phyloP scores from a whole-genome alignment of 2,888 invertebrate species.

The Scaptodrosophila latifasciaeformis region DNA sequence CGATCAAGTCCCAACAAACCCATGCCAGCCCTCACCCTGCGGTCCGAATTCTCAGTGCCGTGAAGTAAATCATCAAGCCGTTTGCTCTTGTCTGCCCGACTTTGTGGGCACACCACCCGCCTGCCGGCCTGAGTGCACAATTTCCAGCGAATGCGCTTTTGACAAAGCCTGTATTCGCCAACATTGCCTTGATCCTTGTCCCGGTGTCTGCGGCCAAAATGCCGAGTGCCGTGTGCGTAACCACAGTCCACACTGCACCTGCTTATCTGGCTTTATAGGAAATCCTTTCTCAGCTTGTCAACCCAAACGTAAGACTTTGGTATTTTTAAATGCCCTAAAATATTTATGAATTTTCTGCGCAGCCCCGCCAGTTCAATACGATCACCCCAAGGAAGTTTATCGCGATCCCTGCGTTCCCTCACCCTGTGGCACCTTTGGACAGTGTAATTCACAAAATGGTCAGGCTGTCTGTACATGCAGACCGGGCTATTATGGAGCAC shows the following conservation, averaged over 20 bases:
- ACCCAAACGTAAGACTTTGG: conserved; percentile 74
- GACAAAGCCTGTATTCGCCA: conserved; percentile 81
- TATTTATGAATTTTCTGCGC: conserved; percentile 74
- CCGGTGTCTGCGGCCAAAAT: conserved; percentile 85
- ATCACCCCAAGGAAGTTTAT: conserved; percentile 50
- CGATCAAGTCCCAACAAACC: conserved; percentile 73
- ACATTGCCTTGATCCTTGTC: conserved; percentile 83
- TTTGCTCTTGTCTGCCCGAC: conserved; percentile 79
- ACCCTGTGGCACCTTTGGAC: conserved; percentile 81
- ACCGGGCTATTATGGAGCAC: conserved; percentile 79
- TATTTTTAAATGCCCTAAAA: conserved; percentile 45
- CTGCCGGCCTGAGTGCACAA: conserved; percentile 86
- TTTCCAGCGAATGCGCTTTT: conserved; percentile 80
- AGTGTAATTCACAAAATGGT: conserved; percentile 77
- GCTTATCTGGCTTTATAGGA: conserved; percentile 80
- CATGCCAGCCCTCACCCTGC: conserved; percentile 80
- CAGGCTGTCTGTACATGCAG: conserved; percentile 80
- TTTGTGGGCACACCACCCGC: conserved; percentile 82
- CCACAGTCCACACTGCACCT: conserved; percentile 85
- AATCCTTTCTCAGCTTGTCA: conserved; percentile 81
- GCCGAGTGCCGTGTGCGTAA: conserved; percentile 77
- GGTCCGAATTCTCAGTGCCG: conserved; percentile 81
- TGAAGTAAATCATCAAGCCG: conserved; percentile 77
- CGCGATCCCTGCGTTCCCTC: conserved; percentile 81
- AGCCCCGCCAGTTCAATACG: conserved; percentile 47